A percentile compares a stretch with the other conserved stretches of the same genome.
These are phyloP conservation scores for Oegoconia quadripuncta DNA, from an alignment of 2,888 invertebrate species.

Conservation along the genomic window DNA sequence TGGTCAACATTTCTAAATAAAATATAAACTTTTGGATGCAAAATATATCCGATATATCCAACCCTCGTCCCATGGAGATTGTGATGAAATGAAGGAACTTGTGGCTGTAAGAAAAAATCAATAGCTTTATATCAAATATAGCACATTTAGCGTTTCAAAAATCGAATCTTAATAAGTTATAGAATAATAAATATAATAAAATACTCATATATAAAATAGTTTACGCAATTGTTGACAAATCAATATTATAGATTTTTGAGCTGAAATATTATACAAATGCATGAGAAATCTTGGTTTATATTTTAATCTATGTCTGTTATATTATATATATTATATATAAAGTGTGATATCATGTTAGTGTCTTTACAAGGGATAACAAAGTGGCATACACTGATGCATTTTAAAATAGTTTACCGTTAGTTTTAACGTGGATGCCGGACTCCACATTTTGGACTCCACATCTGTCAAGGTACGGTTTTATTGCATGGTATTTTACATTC, in stretches of 20 bases:
- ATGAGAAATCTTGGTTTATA: conserved; percentile 6
- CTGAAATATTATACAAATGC: conserved; percentile 19
- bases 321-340: too few relatives aligned
- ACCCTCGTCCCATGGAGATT: too few relatives aligned
- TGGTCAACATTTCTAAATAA: conserved; percentile 1
- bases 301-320: conserved; percentile 7
- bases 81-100: too few relatives aligned
- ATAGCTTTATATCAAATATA: too few relatives aligned
- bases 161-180: neutral
- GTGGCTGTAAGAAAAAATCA: too few relatives aligned
- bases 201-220: conserved; percentile 38
- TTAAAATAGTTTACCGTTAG: conserved; percentile 17
- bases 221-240: conserved; percentile 32
- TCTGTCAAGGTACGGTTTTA: conserved; percentile 1
- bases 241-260: conserved; percentile 27
- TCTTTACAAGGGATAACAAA: conserved; percentile 10
- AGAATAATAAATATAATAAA: conserved; percentile 22
- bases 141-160: too few relatives aligned
- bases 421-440: conserved; percentile 10
- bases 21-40: too few relatives aligned
- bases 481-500: conserved; percentile 48
- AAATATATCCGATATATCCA: too few relatives aligned
- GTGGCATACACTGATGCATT: conserved; percentile 21
- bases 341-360: conserved; percentile 16
- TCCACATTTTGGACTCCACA: neutral